Evolutionary conservation across 2,113 vertebrate species (phyloP).

Genomic region (Tretioscincus oriximinensis): DNA sequence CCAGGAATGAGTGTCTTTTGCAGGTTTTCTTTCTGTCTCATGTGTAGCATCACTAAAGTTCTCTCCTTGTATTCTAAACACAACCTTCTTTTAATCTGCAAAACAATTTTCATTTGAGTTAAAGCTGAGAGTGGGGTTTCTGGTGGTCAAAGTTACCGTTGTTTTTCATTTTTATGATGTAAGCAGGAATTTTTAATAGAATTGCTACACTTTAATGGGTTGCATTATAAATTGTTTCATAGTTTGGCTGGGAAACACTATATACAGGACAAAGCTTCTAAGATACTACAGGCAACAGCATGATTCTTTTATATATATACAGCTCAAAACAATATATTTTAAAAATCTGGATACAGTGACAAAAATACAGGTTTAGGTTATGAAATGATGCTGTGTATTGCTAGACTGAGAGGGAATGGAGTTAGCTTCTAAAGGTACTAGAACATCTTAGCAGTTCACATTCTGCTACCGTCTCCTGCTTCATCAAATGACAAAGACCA

Average conservation of each 20-base stretch:
- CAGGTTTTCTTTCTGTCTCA: neutral
- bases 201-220: neutral
- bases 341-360: neutral
- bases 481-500: no score
- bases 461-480: no score
- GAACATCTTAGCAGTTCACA: neutral
- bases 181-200: neutral
- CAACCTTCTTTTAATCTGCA: neutral
- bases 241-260: neutral
- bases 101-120: neutral
- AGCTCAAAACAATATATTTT: no score
- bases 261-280: neutral
- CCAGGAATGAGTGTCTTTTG: neutral
- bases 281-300: neutral
- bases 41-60: neutral
- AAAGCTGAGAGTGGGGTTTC: neutral
- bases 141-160: neutral
- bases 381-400: neutral
- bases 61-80: neutral
- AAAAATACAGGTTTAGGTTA: neutral
- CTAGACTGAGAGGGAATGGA: neutral
- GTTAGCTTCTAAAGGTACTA: neutral
- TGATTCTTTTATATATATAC: neutral
- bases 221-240: neutral
- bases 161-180: neutral